These are phyloP conservation scores for Chelonoidis abingdonii DNA, from an alignment of 2,113 vertebrate genomes.

Conservation along the genomic window DNA sequence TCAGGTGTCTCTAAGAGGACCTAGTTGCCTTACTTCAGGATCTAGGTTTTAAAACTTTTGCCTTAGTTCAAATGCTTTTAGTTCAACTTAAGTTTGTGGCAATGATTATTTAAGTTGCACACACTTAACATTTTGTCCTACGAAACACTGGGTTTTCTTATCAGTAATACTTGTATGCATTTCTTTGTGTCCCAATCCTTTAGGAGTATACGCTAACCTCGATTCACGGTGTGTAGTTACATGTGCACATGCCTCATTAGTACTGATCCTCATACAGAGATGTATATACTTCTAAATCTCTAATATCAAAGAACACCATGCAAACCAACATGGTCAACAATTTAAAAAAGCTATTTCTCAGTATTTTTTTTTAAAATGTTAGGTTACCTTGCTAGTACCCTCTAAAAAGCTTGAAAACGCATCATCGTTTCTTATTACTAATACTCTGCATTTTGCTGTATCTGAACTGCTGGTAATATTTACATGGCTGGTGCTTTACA, in stretches of 20 bases:
- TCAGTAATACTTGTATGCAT: neutral
- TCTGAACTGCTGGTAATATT: conserved; percentile 40
- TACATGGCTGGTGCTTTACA: conserved; percentile 25
- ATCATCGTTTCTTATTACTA: conserved; percentile 3
- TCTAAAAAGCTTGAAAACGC: neutral
- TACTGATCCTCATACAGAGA: neutral
- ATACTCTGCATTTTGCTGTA: conserved; percentile 18
- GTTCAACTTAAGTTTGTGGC: neutral
- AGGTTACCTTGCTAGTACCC: neutral
- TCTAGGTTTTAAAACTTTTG: neutral
- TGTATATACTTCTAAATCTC: neutral
- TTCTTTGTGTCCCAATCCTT: neutral
- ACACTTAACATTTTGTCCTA: neutral
- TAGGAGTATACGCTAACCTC: neutral
- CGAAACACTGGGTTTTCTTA: neutral
- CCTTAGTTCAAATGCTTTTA: neutral
- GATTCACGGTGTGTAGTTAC: neutral
- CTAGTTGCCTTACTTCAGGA: neutral
- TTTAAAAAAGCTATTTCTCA: conserved; percentile 17
- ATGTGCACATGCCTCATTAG: neutral
- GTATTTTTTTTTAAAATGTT: neutral
- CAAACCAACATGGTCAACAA: conserved; percentile 19
- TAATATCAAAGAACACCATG: neutral
- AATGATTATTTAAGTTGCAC: neutral
- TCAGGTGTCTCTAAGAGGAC: neutral